Evolutionary conservation across 2,888 invertebrate genomes (phyloP).

Genomic region (Epicampocera succincta): DNA sequence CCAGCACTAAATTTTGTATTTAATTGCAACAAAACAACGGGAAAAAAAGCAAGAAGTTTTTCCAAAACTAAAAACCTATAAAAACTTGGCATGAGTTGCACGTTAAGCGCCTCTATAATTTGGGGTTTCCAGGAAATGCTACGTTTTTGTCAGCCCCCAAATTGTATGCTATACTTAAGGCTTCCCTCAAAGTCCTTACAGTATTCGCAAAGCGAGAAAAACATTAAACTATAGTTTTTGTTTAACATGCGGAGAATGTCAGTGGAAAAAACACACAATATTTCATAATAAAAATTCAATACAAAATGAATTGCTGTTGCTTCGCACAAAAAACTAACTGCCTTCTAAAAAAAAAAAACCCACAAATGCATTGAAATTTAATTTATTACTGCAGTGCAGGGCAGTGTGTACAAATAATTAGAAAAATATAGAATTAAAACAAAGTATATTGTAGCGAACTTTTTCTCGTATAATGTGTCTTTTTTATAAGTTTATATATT

Average conservation of each 20-base stretch:
- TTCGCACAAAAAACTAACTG: conserved; percentile 8
- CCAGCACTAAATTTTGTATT: not conserved
- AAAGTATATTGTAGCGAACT: conserved; percentile 35
- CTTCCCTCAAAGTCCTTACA: not conserved
- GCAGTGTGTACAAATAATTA: conserved; percentile 54
- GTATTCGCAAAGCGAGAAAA: not conserved
- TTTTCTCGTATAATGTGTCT: conserved; percentile 8
- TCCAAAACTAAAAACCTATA: too few relatives aligned
- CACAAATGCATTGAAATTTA: conserved; percentile 45
- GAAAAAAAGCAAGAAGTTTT: too few relatives aligned
- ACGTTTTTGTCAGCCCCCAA: too few relatives aligned
- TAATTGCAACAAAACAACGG: too few relatives aligned
- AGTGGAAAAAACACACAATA: conserved; percentile 26
- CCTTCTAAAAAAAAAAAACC: not conserved
- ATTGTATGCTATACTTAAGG: not conserved
- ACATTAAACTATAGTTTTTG: not conserved
- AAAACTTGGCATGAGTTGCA: too few relatives aligned
- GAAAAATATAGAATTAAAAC: conserved; percentile 48
- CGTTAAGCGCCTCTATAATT: too few relatives aligned
- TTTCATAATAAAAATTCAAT: conserved; percentile 60
- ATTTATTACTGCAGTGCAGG: conserved; percentile 66
- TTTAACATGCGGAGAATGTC: conserved; percentile 11
- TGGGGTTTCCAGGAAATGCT: too few relatives aligned
- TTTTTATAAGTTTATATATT: conserved; percentile 38
- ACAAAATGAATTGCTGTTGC: conserved; percentile 40